Conservation (phyloP, 2,888 invertebrate genomes). For the Drosophila ochracea region DNA sequence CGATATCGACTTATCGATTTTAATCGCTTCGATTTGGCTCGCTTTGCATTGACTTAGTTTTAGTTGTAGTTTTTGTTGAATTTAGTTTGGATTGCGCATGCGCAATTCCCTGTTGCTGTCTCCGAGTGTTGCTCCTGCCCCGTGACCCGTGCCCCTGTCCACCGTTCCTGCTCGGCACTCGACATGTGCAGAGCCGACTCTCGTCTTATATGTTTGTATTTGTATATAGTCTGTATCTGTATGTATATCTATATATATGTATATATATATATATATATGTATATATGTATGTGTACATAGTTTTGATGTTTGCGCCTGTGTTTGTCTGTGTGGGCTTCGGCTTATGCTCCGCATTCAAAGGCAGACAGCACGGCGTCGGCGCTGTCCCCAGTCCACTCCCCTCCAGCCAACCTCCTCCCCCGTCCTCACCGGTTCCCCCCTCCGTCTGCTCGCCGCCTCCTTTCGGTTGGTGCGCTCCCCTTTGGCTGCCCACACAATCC, state of each 20-base stretch:
- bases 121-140: slow-evolving; percentile 32
- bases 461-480: slow-evolving; percentile 19
- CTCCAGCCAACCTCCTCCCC: slow-evolving; percentile 15
- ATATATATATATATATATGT: neutral
- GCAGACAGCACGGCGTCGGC: slow-evolving; percentile 78
- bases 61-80: slow-evolving; percentile 16
- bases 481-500: slow-evolving; percentile 16
- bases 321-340: slow-evolving; percentile 66
- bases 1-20: neutral
- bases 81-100: slow-evolving; percentile 47
- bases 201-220: slow-evolving; percentile 8
- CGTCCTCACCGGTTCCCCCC: neutral
- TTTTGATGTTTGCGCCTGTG: slow-evolving; percentile 19
- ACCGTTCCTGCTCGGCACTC: neutral
- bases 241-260: neutral
- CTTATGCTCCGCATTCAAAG: slow-evolving; percentile 71
- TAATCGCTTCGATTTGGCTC: neutral
- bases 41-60: slow-evolving; percentile 3
- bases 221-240: neutral
- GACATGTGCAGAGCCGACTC: slow-evolving; percentile 4
- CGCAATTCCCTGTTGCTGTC: slow-evolving; percentile 37
- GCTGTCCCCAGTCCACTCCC: slow-evolving; percentile 35
- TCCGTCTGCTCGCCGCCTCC: neutral
- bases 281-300: neutral
- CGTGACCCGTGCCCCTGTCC: neutral